phyloP scores from a whole-genome alignment of 2,797 vertebrate species.

The Lindbergichthys nudifrons region DNA sequence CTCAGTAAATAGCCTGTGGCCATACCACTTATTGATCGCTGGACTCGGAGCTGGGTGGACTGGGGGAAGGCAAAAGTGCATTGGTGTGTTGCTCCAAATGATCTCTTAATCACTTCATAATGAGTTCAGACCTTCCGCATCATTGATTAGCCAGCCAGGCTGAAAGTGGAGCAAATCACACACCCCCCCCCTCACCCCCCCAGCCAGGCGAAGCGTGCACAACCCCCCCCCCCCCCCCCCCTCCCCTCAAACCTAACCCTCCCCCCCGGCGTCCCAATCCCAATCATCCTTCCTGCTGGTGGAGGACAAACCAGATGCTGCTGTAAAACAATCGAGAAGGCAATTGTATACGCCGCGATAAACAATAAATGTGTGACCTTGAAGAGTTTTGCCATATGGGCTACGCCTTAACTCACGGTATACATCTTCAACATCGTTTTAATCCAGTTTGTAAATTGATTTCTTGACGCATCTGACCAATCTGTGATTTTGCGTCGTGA shows the following conservation, averaged over 20 bases:
- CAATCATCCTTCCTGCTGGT: not conserved
- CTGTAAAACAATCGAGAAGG: not conserved
- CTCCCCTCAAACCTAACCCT: not conserved
- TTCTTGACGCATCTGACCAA: no score
- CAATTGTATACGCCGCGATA: not conserved
- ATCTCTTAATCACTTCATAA: constrained; percentile 82
- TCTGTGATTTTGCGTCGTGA: not conserved
- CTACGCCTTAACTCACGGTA: no score
- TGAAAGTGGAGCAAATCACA: constrained; percentile 55
- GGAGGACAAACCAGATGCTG: not conserved
- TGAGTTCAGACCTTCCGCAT: constrained; percentile 68
- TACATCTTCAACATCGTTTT: not conserved
- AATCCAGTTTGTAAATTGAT: not conserved
- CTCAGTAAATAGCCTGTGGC: constrained; percentile 59
- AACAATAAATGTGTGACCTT: not conserved
- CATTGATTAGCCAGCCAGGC: constrained; percentile 76
- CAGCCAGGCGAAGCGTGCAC: no score
- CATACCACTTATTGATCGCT: constrained; percentile 71
- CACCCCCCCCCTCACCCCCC: constrained; percentile 20
- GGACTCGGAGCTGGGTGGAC: constrained; percentile 40
- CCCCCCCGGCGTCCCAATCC: constrained; percentile 47
- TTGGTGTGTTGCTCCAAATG: constrained; percentile 73
- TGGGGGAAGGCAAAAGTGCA: constrained; percentile 46
- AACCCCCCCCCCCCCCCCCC: no score
- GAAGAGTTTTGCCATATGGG: not conserved